Base-by-base conservation (phyloP, 1,140 invertebrate species). In the Hyposmocoma kahamanoa region DNA sequence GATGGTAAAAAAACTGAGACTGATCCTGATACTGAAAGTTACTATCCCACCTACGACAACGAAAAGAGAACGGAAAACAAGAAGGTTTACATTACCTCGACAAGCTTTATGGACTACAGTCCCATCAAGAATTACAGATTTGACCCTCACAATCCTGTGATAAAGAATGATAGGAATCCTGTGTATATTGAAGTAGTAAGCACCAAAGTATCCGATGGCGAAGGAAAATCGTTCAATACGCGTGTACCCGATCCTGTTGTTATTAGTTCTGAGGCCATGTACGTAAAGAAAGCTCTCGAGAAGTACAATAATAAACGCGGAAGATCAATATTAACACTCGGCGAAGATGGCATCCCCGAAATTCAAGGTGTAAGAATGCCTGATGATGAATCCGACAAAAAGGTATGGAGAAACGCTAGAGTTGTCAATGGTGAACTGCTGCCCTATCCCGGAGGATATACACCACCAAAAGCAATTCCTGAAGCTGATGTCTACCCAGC, bases 321-420 rank as follows among this genome's bases (percentile, higher is more conserved):
- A 8, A 72, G 90, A 42, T 89, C 88, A 17, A 80, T 90, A 13
- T 63, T 90, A 10, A 84, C 87, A 15, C 62, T 94, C 0, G 93
- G 92, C 36, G 74, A 84, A 3, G 92, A 94, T 64, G 93, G 92
- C 0, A 92, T 93, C 32, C 92, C 93, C 0, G 89, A 95, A 21
- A 92, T 96, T 22, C 91, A 94, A 45, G 95, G 95, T 0, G 88
- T 93, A 1, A 88, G 94, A 45, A 90, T 95, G 15, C 94, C 94
- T 0, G 94, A 96, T 59, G 93, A 95, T 46, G 93, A 94, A 36
- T 90, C 90, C 36, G 94, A 96, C 62, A 91, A 91, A 47, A 92
- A 93, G 65, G 92, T 90, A 1, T 96, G 94, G 94, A 88, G 95
- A 41, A 96, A 96, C 78, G 94, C 94, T 0, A 84, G 94, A 49